Conservation (phyloP, 2,113 vertebrate genomes). For the Eupsittula cactorum region DNA sequence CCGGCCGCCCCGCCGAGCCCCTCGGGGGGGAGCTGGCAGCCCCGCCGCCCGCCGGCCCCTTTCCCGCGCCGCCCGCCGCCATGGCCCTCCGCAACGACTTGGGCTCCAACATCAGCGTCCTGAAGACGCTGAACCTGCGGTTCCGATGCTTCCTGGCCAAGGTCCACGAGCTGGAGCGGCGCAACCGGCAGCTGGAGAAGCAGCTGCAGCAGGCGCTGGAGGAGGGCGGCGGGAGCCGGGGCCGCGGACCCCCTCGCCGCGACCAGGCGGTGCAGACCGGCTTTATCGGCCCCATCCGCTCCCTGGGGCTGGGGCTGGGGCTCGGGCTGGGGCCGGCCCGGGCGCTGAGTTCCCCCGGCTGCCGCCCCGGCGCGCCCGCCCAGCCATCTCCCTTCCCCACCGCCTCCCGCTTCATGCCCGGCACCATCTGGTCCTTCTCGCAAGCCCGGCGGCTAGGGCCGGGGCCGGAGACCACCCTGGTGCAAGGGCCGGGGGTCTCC, state of each 20-base stretch:
- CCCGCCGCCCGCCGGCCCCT: too few relatives aligned
- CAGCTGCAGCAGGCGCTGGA: slow-evolving; percentile 92
- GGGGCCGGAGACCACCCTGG: slow-evolving; percentile 83
- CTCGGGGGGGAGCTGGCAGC: too few relatives aligned
- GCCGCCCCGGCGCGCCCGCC: slow-evolving; percentile 37
- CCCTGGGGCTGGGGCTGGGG: slow-evolving; percentile 65
- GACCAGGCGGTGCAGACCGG: slow-evolving; percentile 90
- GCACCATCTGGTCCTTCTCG: slow-evolving; percentile 95
- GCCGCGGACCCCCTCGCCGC: slow-evolving; percentile 72
- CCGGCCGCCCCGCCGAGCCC: too few relatives aligned
- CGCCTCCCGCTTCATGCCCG: slow-evolving; percentile 84
- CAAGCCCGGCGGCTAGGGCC: slow-evolving; percentile 87
- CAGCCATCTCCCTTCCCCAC: slow-evolving; percentile 36
- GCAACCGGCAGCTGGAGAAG: slow-evolving; percentile 93
- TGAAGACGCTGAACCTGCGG: slow-evolving; percentile 93
- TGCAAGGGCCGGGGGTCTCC: slow-evolving; percentile 90
- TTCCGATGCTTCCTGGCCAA: slow-evolving; percentile 97
- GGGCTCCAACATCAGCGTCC: slow-evolving; percentile 95
- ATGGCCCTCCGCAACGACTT: slow-evolving; percentile 95
- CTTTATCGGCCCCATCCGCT: slow-evolving; percentile 83
- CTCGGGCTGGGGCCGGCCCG: slow-evolving; percentile 59
- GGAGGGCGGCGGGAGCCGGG: slow-evolving; percentile 54
- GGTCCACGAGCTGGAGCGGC: slow-evolving; percentile 93
- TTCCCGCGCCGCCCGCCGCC: slow-evolving; percentile 82
- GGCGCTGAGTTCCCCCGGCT: slow-evolving; percentile 55